Conservation (phyloP, 1,140 invertebrate genomes). For the Lethocerus indicus region DNA sequence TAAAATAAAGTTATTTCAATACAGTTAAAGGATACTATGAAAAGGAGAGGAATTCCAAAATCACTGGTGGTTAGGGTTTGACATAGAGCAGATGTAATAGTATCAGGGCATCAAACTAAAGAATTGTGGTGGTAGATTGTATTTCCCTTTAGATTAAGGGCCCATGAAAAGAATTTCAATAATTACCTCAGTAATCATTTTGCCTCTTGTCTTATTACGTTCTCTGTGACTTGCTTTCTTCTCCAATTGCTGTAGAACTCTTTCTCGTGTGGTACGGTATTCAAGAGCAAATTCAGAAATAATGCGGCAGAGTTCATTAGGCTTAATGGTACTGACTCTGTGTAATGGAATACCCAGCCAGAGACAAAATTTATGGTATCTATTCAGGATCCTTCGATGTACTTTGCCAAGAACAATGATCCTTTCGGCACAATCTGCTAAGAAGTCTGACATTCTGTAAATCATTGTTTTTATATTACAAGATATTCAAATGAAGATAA, state of each 20-base stretch:
- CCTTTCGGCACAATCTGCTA: constrained; percentile 90
- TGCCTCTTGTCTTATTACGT: constrained; percentile 90
- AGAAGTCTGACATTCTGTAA: constrained; percentile 77
- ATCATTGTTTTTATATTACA: too few species aligned
- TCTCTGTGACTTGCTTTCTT: constrained; percentile 92
- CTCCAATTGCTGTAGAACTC: constrained; percentile 87
- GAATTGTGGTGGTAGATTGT: too few species aligned
- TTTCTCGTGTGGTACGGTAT: constrained; percentile 89
- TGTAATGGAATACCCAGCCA: constrained; percentile 80
- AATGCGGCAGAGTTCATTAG: constrained; percentile 81
- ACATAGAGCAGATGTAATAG: too few species aligned
- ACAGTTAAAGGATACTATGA: too few species aligned
- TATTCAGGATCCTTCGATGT: constrained; percentile 77
- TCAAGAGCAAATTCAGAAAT: constrained; percentile 98
- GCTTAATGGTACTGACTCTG: constrained; percentile 71
- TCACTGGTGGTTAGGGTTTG: too few species aligned
- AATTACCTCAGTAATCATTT: constrained; percentile 90
- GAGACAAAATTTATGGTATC: constrained; percentile 86
- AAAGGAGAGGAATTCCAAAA: too few species aligned
- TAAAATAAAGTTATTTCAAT: constrained; percentile 25
- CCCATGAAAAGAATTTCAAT: too few species aligned
- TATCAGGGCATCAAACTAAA: too few species aligned
- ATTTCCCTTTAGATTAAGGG: too few species aligned
- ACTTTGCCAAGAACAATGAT: constrained; percentile 89
- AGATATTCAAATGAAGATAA: too few species aligned